Base-by-base conservation (phyloP, 2,888 invertebrate species). In the Tenthredo scrophulariae region DNA sequence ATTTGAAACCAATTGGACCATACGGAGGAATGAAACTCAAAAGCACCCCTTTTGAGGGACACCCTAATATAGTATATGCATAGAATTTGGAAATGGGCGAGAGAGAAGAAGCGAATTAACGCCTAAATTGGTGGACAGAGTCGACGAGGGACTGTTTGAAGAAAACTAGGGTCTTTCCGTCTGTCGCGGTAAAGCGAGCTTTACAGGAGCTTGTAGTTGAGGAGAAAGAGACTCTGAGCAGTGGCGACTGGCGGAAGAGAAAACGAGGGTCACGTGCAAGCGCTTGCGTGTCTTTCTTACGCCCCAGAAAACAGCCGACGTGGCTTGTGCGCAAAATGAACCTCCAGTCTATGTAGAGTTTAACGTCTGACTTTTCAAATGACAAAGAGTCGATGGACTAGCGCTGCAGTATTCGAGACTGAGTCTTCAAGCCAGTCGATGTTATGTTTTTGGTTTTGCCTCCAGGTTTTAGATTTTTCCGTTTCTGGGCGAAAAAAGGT, bases 251-350 rank as follows among this genome's bases (percentile, higher is more conserved):
- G 6, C 22, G 80, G 62, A 80, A 58, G 58, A 62, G 80, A 62
- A 80, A 80, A 80, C 40, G 46, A 80, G 80, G 80, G 62, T 80
- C 80, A 80, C 80, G 80, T 80, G 80, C 80, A 18, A 80, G 62
- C 62, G 62, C 33, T 80, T 22, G 80, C 80, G 80, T 83, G 83
- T 70, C 83, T 83, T 83, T 67, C 83, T 83, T 67, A 67, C 83
- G 83, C 46, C 67, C 83, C 43, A 67, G 83, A 70, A 83, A 83
- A 83, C 83, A 67, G 83, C 18, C 43, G 83, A 83, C 83, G 83
- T 83, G 83, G 70, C 40, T 46, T 83, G 83, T n/a, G 10, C 67
- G 2, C 67, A 29, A 83, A 70, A 83, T 70, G 67, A 83, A 33
- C 29, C 70, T n/a, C 43, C 40, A 43, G 67, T 67, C 46, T 37